A percentile compares a stretch with the other conserved stretches of the same genome.
Conservation (phyloP, 2,797 vertebrate species). For the Betta splendens region DNA sequence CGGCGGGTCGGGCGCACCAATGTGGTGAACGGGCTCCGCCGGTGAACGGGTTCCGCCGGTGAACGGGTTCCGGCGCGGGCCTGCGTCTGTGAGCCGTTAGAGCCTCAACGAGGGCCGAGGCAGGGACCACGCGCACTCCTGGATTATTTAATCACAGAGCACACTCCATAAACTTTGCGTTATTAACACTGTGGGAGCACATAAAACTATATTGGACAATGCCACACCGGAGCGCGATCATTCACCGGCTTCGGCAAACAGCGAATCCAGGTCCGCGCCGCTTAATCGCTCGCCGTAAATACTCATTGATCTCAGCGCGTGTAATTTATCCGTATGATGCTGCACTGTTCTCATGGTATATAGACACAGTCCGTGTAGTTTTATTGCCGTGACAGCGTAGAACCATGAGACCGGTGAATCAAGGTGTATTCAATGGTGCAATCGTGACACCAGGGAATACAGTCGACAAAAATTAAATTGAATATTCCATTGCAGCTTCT, state of each 20-base stretch:
- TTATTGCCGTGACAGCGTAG: constrained; percentile 3
- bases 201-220: constrained; percentile 74
- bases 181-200: constrained; percentile 72
- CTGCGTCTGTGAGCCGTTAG: constrained; percentile 78
- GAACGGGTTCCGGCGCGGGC: too few relatives aligned
- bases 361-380: neutral
- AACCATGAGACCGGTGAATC: neutral
- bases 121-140: constrained; percentile 45
- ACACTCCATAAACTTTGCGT: constrained; percentile 74
- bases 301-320: neutral
- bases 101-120: constrained; percentile 54
- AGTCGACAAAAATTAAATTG: neutral
- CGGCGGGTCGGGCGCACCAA: constrained; percentile 58
- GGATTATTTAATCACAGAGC: constrained; percentile 75
- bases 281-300: constrained; percentile 21
- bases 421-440: neutral
- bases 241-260: constrained; percentile 32
- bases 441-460: neutral
- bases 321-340: neutral
- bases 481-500: neutral
- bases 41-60: too few relatives aligned
- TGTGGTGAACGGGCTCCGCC: constrained; percentile 66
- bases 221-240: constrained; percentile 50
- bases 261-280: constrained; percentile 7
- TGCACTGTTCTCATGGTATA: neutral